Evolutionary conservation across 2,113 vertebrate species (phyloP).

Genomic region (Microtus richardsoni): DNA sequence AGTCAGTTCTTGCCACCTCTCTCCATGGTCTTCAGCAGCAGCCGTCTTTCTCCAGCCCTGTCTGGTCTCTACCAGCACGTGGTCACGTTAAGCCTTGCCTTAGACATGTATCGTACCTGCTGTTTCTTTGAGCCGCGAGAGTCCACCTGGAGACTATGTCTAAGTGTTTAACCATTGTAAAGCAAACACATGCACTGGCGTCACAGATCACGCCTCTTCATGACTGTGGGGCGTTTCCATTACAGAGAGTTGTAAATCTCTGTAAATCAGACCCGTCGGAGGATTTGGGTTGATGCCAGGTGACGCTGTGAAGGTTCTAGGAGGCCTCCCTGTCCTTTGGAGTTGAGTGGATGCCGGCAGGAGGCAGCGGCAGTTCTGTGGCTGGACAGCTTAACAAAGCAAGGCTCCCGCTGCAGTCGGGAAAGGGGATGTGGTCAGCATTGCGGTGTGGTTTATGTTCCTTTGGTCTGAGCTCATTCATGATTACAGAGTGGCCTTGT

Average conservation of each 20-base stretch:
- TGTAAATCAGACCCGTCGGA: not conserved
- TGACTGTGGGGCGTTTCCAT: not conserved
- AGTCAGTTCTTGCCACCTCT: not conserved
- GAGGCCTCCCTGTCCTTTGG: not conserved
- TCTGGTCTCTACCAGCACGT: not conserved
- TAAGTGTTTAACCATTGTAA: constrained; percentile 13
- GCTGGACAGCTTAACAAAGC: not conserved
- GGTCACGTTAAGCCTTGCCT: not conserved
- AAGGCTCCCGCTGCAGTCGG: not conserved
- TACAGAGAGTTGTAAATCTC: not conserved
- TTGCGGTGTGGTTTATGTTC: not conserved
- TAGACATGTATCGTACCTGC: not conserved
- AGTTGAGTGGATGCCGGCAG: not conserved
- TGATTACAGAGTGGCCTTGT: constrained; percentile 31
- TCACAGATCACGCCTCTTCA: not conserved
- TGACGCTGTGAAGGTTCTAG: not conserved
- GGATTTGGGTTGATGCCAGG: not conserved
- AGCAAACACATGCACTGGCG: not conserved
- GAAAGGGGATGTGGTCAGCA: not conserved
- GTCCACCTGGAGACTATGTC: not conserved
- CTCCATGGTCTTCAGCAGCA: not conserved
- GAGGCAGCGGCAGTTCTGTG: not conserved
- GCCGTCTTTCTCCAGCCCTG: not conserved
- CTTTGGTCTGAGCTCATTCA: constrained; percentile 7
- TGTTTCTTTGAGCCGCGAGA: not conserved